Evolutionary conservation across 2,797 vertebrate genomes (phyloP).

Genomic region (Catharus ustulatus): DNA sequence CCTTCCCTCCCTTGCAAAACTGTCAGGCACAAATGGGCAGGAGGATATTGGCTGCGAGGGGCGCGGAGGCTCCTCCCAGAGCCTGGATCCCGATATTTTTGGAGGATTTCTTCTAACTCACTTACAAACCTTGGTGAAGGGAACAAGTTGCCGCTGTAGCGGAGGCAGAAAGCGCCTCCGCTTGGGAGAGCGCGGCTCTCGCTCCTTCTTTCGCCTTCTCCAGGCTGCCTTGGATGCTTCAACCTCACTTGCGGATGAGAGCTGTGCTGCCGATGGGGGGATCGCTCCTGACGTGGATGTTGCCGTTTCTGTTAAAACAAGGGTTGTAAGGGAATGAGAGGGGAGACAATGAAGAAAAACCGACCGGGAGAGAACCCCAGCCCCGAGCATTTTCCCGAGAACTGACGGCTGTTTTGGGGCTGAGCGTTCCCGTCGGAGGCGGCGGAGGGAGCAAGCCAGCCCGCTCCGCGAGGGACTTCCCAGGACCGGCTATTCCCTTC

Average conservation of each 20-base stretch:
- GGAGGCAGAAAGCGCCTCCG: not conserved
- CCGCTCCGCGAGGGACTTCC: not conserved
- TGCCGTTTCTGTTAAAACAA: not conserved
- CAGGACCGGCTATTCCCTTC: constrained; percentile 27
- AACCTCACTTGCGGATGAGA: not conserved
- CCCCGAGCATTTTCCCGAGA: not conserved
- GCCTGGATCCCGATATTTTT: constrained; percentile 74
- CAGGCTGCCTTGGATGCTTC: constrained; percentile 24
- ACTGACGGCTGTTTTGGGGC: constrained; percentile 39
- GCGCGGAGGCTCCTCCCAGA: constrained; percentile 79
- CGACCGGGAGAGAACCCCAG: constrained; percentile 18
- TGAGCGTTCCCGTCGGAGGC: constrained; percentile 9
- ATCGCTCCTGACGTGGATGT: constrained; percentile 1
- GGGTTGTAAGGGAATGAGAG: constrained; percentile 30
- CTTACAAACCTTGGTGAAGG: constrained; percentile 56
- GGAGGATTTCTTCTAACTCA: constrained; percentile 78
- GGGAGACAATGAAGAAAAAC: constrained; percentile 63
- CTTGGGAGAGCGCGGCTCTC: not conserved
- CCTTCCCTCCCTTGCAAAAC: constrained; percentile 46
- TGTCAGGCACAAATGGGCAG: constrained; percentile 67
- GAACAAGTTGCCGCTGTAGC: constrained; percentile 62
- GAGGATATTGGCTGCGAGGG: constrained; percentile 76
- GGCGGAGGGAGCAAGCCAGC: not conserved
- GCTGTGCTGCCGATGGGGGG: not conserved
- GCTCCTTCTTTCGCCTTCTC: not conserved